Evolutionary conservation across 2,797 vertebrate genomes (phyloP), one percentile per base, ranked within the genome.

Genomic region (Brachyalestes nurse): DNA sequence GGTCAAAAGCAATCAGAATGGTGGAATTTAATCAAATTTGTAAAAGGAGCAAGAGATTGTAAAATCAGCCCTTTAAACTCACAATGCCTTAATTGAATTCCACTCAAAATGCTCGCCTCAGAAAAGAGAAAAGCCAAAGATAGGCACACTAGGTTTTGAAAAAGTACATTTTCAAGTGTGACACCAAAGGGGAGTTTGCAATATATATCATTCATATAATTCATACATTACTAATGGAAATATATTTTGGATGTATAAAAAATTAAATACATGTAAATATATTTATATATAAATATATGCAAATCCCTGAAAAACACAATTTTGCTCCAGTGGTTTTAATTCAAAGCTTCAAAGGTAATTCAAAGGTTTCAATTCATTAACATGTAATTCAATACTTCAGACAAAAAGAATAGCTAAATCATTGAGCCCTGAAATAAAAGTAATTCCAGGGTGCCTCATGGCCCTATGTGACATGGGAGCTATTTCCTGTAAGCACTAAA

Each of bases 51-150:
- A 92, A 89, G 91, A 88, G 87, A 89, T 82, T 88, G 86, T 84
- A 75, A 88, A 92, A 87, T 90, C 90, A 90, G 87, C 89, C 88
- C 60, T 81, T 83, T 85, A 91, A 83, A 82, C 89, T 92, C 89
- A 88, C 90, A 91, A 51, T 64, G 75, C 67, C 76, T 77, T 82
- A 79, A 87, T 53, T 81, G 84, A 84, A 82, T 78, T 85, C 78
- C 79, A 77, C 72, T 82, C 77, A 79, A 83, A 72, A 78, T 72
- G 25, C 69, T 66, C 67, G 77, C 78, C 25, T 69, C 47, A 69
- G 72, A 74, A 61, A 82, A 83, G 72, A 84, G 51, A 67, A 61
- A 9, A 66, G 74, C 38, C 51, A 61, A 77, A 71, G 47, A 67
- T 53, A 73, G 25, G 28, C 28, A 57, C 28, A 21, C 28, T 17